Percentiles rank a stretch among this genome's conserved stretches.
Evolutionary conservation across 2,113 vertebrate genomes (phyloP).

Genomic region (Semnornis frantzii): DNA sequence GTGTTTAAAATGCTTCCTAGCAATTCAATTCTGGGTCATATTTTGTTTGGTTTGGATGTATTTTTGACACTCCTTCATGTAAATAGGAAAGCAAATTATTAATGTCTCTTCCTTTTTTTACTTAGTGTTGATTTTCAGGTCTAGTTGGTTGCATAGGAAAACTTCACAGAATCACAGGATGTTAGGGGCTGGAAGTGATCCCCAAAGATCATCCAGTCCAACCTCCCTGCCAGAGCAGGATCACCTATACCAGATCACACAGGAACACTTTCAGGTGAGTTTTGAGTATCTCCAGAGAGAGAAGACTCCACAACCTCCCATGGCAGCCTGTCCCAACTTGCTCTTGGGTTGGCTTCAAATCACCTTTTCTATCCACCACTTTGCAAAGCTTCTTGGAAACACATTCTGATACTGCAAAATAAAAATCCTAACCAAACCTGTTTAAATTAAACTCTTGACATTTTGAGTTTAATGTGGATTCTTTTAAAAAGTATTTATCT

Average conservation of each 20-base stretch:
- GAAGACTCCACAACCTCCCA: no score
- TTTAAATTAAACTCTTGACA: background rate
- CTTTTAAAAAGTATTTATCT: background rate
- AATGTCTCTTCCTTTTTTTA: background rate
- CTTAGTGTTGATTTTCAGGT: background rate
- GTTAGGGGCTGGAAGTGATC: no score
- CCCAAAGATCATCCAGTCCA: no score
- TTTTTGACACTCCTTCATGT: background rate
- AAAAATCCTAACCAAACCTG: background rate
- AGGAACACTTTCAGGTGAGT: no score
- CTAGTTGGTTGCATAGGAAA: background rate
- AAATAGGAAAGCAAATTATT: background rate
- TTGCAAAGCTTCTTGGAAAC: background rate
- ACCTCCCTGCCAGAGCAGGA: no score
- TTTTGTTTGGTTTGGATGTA: background rate
- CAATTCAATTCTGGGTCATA: background rate
- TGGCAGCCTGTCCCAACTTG: no score
- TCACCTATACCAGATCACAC: no score
- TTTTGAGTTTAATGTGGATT: background rate
- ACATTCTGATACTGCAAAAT: background rate
- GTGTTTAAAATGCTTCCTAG: background rate
- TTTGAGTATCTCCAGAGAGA: no score
- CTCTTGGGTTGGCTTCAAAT: background rate
- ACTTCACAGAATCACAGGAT: no score
- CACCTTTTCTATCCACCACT: background rate